A percentile compares a stretch with the other conserved stretches of the same genome.
phyloP scores from a whole-genome alignment of 2,113 vertebrate genomes.

The Hylia prasina region DNA sequence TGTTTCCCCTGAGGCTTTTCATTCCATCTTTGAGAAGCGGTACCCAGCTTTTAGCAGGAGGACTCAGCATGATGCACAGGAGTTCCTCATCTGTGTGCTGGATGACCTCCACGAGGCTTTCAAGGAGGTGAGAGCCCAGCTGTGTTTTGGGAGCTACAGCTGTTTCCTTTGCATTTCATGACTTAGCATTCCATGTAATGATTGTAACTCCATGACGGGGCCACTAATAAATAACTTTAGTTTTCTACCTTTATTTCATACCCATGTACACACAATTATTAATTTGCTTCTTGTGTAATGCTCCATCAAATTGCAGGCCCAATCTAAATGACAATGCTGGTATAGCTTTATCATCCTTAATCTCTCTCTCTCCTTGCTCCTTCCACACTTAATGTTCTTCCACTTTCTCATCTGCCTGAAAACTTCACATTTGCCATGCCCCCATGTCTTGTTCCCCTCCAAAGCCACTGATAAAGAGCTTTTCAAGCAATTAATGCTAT shows the following conservation, averaged over 20 bases:
- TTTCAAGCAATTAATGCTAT: neutral
- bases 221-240: neutral
- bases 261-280: neutral
- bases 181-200: neutral
- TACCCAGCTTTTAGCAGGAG: constrained; percentile 75
- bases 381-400: neutral
- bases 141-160: neutral
- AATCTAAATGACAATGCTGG: neutral
- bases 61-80: constrained; percentile 84
- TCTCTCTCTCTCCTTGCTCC: neutral
- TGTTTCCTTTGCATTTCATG: neutral
- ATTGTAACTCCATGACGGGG: neutral
- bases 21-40: constrained; percentile 61
- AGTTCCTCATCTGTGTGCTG: constrained; percentile 82
- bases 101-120: constrained; percentile 81
- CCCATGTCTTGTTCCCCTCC: neutral
- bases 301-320: neutral
- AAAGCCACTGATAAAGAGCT: neutral
- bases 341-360: neutral
- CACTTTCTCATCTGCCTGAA: neutral
- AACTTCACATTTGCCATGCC: neutral
- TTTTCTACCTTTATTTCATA: neutral
- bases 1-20: constrained; percentile 71
- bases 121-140: constrained; percentile 67
- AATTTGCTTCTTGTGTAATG: neutral